A percentile compares a stretch with the other conserved stretches of the same genome.
Conservation (phyloP, 1,140 invertebrate species). For the Diabrotica undecimpunctata region DNA sequence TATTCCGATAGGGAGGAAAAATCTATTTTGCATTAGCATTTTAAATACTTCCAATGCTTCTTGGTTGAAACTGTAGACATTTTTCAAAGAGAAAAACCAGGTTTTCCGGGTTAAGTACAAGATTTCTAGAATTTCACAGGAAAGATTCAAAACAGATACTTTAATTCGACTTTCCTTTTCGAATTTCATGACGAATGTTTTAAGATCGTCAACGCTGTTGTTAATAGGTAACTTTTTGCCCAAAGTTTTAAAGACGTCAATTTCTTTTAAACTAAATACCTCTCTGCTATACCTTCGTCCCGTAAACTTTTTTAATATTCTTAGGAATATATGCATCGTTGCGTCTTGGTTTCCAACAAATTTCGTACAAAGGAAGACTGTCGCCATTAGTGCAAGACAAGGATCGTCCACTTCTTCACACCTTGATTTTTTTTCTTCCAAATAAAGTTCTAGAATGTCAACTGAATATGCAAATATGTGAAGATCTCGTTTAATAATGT, state of each 20-base stretch:
- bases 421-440: constrained; percentile 26
- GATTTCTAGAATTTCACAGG: constrained; percentile 35
- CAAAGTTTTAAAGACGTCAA: constrained; percentile 34
- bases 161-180: constrained; percentile 29
- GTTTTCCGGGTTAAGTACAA: constrained; percentile 32
- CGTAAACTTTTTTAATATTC: constrained; percentile 27
- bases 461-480: constrained; percentile 36
- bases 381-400: constrained; percentile 23
- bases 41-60: constrained; percentile 31
- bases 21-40: constrained; percentile 33
- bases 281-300: constrained; percentile 23
- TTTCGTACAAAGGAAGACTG: constrained; percentile 38
- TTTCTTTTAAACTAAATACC: constrained; percentile 26
- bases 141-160: constrained; percentile 29
- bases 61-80: constrained; percentile 28
- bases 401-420: constrained; percentile 30
- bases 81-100: constrained; percentile 36
- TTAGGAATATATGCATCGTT: constrained; percentile 27
- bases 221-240: constrained; percentile 31
- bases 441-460: constrained; percentile 36
- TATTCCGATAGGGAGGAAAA: constrained; percentile 38
- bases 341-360: constrained; percentile 32
- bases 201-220: constrained; percentile 36
- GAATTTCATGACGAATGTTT: constrained; percentile 35
- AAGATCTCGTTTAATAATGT: constrained; percentile 35